phyloP scores from a whole-genome alignment of 2,113 vertebrate species.

The Catharus fuscescens region DNA sequence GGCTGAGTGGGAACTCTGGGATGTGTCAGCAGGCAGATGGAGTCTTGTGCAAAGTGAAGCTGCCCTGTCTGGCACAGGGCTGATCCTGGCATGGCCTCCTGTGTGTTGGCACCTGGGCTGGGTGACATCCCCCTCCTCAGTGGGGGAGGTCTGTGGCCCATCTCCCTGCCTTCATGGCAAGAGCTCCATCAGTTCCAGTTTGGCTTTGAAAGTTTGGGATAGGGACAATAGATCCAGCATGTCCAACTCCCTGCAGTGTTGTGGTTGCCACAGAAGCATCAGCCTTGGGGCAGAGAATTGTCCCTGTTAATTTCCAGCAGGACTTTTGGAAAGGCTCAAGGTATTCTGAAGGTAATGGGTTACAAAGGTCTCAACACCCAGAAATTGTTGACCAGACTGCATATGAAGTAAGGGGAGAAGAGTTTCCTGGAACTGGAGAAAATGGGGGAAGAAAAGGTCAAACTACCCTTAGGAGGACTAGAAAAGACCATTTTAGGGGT shows the following conservation, averaged over 20 bases:
- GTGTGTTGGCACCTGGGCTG: not conserved
- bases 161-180: not conserved
- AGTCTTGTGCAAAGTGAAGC: not conserved
- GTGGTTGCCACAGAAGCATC: not conserved
- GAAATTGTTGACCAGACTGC: not conserved
- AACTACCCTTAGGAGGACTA: not conserved
- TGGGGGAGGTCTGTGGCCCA: not conserved
- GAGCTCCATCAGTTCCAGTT: not conserved
- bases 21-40: not conserved
- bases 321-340: not conserved
- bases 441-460: not conserved
- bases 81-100: not conserved
- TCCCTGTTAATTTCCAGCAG: not conserved
- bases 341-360: not conserved
- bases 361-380: accelerated
- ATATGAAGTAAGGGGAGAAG: not conserved
- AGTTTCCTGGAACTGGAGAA: not conserved
- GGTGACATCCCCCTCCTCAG: accelerated
- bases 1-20: not conserved
- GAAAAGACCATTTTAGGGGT: not conserved
- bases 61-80: not conserved
- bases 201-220: not conserved
- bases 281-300: not conserved
- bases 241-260: not conserved
- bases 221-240: not conserved